These are phyloP conservation scores for Xanthorhoe spadicearia DNA, from an alignment of 2,888 invertebrate species.

Conservation along the genomic window DNA sequence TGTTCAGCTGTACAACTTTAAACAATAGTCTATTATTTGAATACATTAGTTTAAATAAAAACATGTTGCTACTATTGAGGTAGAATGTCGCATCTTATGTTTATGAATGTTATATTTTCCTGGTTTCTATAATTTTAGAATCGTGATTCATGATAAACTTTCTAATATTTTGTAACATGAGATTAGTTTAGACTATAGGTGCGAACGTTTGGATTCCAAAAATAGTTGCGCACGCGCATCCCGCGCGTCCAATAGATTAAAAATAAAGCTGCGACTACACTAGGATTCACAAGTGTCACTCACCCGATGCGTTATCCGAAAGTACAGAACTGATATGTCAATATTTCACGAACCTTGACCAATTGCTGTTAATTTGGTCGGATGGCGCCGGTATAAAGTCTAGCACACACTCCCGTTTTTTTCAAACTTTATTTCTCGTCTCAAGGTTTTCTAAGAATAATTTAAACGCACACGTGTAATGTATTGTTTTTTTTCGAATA, in stretches of 20 bases:
- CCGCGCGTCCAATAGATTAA: constrained; percentile 66
- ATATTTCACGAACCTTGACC: constrained; percentile 67
- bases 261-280: constrained; percentile 72
- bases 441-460: constrained; percentile 39
- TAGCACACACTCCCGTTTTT: constrained; percentile 63
- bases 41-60: constrained; percentile 13
- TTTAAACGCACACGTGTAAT: constrained; percentile 48
- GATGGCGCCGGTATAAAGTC: constrained; percentile 67
- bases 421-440: constrained; percentile 48
- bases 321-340: constrained; percentile 65
- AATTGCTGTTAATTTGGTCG: constrained; percentile 62
- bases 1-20: constrained; percentile 18
- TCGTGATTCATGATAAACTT: constrained; percentile 40
- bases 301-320: constrained; percentile 65
- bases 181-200: constrained; percentile 70
- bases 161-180: constrained; percentile 70
- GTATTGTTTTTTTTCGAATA: constrained; percentile 49
- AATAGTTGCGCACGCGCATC: constrained; percentile 75
- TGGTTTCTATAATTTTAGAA: constrained; percentile 13
- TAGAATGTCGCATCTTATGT: not conserved
- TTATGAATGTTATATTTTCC: not conserved
- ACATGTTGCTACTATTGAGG: not conserved
- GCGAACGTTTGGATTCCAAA: constrained; percentile 73
- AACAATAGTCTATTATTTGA: constrained; percentile 32
- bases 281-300: constrained; percentile 69